Evolutionary conservation across 2,888 invertebrate species (phyloP), one percentile per base, ranked within the genome.

Genomic region (Phaonia tiefii): DNA sequence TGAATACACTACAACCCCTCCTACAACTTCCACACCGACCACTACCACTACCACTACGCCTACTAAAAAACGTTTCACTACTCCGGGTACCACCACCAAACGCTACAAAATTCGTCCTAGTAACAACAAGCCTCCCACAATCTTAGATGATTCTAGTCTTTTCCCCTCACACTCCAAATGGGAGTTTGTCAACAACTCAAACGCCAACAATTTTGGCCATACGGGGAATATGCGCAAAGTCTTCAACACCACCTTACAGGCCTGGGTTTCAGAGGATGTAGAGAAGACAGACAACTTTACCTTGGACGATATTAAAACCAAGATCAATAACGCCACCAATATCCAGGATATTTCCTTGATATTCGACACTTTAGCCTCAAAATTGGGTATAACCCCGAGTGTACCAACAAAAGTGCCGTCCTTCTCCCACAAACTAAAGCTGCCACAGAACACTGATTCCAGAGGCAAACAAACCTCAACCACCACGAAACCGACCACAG

Each of bases 311-410:
- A 86, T 89, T 46, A 88, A 89, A 67, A 87, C 87, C 0, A 86
- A 88, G 15, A 88, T 89, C 17, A 91, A 90, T 74, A 89, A 90
- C 87, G 91, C 92, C 77, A 89, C 88, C 39, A 89, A 89, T 65
- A 90, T 93, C 83, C 92, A 92, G 85, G 94, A 94, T 87, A 92
- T 94, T 75, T 94, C 94, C 0, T 91, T 93, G 42, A 93, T 94
- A 58, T 94, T 94, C 79, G 93, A 93, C 84, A 93, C 92, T 67
- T 92, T 94, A 80, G 92, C 93, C 2, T 92, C 93, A 60, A 92
- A 92, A 83, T 85, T 92, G 82, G 92, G 90, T 79, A 90, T 90
- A 69, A 89, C 89, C 13, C 87, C 90, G 13, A 90, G 86, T 72
- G 87, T 87, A 1, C 86, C 87, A 1, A 88, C 87, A 0, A 91